Conservation (phyloP, 2,113 vertebrate genomes). For the Tauraco erythrolophus region DNA sequence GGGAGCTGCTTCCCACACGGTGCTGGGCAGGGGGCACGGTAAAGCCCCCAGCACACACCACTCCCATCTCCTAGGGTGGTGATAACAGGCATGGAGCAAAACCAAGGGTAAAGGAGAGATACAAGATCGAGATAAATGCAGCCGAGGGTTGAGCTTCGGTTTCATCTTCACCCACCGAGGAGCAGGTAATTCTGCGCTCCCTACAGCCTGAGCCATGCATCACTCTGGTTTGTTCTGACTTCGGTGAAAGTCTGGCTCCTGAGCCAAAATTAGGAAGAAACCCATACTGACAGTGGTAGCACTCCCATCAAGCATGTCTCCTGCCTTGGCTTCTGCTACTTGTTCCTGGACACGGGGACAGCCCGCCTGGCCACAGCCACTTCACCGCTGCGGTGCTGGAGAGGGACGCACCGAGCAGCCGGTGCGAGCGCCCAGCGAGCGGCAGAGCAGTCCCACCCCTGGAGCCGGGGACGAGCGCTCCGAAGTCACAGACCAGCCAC, state of each 20-base stretch:
- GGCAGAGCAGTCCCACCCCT: too few relatives aligned
- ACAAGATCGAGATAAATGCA: too few relatives aligned
- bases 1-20: too few relatives aligned
- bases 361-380: neutral
- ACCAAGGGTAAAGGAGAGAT: too few relatives aligned
- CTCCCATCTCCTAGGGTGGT: too few relatives aligned
- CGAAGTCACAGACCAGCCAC: neutral
- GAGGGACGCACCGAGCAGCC: rapidly evolving
- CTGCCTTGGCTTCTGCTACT: neutral
- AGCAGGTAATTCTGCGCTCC: neutral
- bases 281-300: neutral
- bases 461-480: too few relatives aligned
- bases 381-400: rapidly evolving
- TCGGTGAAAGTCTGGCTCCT: neutral
- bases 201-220: neutral
- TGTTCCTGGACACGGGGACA: rapidly evolving
- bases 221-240: neutral
- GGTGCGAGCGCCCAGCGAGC: too few relatives aligned
- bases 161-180: too few relatives aligned
- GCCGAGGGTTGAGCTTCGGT: too few relatives aligned
- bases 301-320: neutral
- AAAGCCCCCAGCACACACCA: too few relatives aligned
- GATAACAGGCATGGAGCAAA: too few relatives aligned
- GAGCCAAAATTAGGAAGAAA: neutral
- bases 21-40: too few relatives aligned